Evolutionary conservation across 1,140 invertebrate species (phyloP).

Genomic region (Drosophila chauvacae): DNA sequence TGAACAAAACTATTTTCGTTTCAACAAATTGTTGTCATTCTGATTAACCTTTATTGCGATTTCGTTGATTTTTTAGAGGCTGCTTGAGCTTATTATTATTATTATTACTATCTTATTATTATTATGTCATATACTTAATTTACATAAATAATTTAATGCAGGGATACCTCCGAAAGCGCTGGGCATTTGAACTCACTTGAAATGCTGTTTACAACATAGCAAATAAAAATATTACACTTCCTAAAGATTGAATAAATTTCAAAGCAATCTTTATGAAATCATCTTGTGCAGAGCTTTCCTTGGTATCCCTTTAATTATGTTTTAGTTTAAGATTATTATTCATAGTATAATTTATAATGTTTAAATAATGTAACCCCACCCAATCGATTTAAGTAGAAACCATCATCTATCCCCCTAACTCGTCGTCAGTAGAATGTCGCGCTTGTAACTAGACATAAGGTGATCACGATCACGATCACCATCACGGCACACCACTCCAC

Average conservation of each 20-base stretch:
- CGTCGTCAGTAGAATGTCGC: conserved; percentile 33
- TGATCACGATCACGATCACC: conserved; percentile 38
- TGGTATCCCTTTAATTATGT: too few relatives aligned
- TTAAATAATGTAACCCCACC: not conserved
- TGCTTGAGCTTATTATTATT: not conserved
- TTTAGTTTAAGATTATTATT: not conserved
- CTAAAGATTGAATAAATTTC: not conserved
- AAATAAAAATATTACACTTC: too few relatives aligned
- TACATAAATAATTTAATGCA: not conserved
- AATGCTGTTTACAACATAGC: too few relatives aligned
- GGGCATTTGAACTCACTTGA: too few relatives aligned
- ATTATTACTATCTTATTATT: too few relatives aligned
- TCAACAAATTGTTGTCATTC: conserved; percentile 10
- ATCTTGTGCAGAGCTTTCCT: not conserved
- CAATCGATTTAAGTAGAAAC: not conserved
- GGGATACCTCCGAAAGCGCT: not conserved
- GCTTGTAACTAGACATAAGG: conserved; percentile 38
- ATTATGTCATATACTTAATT: not conserved
- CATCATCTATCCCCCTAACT: not conserved
- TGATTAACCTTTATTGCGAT: not conserved
- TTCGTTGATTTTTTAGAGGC: not conserved
- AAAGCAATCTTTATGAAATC: not conserved
- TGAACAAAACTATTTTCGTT: conserved; percentile 4
- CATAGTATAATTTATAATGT: too few relatives aligned
- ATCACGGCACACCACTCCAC: conserved; percentile 21